Percentiles rank a stretch among this genome's conserved stretches.
phyloP scores from a whole-genome alignment of 2,797 vertebrate genomes.

The Sebastes minor region DNA sequence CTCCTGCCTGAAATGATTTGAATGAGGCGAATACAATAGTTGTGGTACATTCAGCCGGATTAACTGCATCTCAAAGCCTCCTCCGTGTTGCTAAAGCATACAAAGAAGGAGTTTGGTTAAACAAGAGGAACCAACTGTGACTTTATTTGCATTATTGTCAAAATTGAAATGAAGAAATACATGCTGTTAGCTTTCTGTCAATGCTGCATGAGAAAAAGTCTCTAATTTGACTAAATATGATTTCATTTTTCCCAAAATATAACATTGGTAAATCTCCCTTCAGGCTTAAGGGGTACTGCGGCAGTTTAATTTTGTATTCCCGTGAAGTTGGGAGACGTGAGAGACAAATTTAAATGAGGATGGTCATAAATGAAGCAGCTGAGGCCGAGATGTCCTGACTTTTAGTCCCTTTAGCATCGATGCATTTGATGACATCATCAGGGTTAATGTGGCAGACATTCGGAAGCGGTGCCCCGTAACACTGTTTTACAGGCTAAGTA shows the following conservation, averaged over 20 bases:
- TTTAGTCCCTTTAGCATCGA: neutral
- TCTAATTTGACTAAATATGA: neutral
- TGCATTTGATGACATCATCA: neutral
- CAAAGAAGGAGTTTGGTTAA: neutral
- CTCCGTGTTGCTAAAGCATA: neutral
- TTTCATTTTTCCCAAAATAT: neutral
- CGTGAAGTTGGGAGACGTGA: neutral
- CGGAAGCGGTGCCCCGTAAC: neutral
- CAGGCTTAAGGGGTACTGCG: no score
- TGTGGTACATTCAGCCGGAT: neutral
- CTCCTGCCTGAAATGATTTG: neutral
- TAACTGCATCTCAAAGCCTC: neutral
- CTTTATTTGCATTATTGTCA: neutral
- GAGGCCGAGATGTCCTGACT: neutral
- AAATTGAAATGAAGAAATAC: neutral
- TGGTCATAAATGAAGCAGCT: neutral
- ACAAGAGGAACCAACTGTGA: neutral
- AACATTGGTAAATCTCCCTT: neutral
- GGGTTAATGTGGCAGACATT: neutral
- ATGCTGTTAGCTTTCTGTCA: neutral
- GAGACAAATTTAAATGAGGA: neutral
- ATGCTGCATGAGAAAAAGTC: neutral
- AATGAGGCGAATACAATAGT: neutral
- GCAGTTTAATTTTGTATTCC: neutral
- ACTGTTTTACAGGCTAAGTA: neutral